Conservation (phyloP, 2,113 vertebrate species). For the Alosa alosa region DNA sequence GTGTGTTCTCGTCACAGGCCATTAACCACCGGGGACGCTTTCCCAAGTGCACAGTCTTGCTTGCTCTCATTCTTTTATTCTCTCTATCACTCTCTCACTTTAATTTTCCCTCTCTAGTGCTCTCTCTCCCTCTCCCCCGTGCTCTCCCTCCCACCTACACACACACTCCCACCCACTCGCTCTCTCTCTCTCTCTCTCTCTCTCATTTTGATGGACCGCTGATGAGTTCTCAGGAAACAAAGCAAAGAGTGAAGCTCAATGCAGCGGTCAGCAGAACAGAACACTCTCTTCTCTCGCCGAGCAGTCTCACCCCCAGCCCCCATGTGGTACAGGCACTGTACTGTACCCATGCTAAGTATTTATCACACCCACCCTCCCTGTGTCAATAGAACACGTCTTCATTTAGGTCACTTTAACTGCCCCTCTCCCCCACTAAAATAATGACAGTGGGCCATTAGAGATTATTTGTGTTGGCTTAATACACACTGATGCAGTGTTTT, state of each 20-base stretch:
- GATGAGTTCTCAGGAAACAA: neutral
- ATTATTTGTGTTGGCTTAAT: neutral
- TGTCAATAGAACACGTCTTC: neutral
- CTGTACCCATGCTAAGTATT: neutral
- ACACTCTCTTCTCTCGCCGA: neutral
- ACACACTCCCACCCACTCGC: neutral
- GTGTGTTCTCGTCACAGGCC: slow-evolving; percentile 51
- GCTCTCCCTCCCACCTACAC: neutral
- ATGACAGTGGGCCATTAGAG: neutral
- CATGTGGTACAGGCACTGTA: neutral
- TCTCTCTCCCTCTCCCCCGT: slow-evolving; percentile 11
- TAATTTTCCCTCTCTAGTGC: slow-evolving; percentile 9
- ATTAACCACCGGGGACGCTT: slow-evolving; percentile 43
- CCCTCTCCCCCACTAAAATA: neutral
- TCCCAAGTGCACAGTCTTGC: slow-evolving; percentile 13
- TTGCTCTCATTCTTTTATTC: slow-evolving; percentile 18
- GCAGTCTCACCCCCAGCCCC: neutral
- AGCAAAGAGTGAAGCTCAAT: neutral
- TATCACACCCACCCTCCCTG: neutral
- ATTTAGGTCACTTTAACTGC: neutral
- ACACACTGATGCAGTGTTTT: neutral
- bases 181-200: neutral
- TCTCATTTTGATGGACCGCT: neutral
- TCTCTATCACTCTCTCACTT: neutral
- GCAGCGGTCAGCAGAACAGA: slow-evolving; percentile 14